Evolutionary conservation across 2,888 invertebrate species (phyloP).

Genomic region (Capitulum mitella): DNA sequence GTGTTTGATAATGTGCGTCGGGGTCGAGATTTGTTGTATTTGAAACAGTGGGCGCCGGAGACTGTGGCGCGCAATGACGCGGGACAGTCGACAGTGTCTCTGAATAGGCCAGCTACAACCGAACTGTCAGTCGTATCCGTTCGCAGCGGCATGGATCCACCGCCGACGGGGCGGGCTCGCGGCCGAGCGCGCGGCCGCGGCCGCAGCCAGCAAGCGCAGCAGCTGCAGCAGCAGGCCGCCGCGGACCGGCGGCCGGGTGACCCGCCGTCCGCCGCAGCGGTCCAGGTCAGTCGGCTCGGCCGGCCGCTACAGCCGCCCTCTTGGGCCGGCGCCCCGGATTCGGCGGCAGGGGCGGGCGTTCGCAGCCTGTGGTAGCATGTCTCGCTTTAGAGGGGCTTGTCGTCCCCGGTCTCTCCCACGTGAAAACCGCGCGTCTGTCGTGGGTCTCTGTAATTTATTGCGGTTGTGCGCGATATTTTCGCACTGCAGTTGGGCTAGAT

Average conservation of each 20-base stretch:
- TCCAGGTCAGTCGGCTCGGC: neutral
- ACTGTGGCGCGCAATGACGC: too few species aligned
- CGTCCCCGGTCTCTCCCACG: too few species aligned
- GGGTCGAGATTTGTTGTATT: too few species aligned
- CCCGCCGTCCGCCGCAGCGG: neutral
- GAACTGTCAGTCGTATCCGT: too few species aligned
- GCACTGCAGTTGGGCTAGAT: too few species aligned
- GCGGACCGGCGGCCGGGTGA: neutral
- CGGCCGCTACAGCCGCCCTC: neutral
- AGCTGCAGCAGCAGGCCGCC: neutral
- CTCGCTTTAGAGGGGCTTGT: neutral
- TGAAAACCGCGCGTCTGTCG: too few species aligned
- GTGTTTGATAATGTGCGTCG: too few species aligned
- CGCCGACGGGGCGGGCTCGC: neutral
- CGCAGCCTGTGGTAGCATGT: neutral
- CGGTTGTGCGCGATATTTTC: neutral
- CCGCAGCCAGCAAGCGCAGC: constrained; percentile 16
- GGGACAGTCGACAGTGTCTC: too few species aligned
- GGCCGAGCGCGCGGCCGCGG: constrained; percentile 4
- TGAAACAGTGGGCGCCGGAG: too few species aligned
- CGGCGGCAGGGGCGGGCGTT: neutral
- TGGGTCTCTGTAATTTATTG: neutral
- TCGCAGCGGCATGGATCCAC: neutral
- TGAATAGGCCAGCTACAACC: too few species aligned
- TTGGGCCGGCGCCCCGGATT: neutral